Percentiles rank a stretch among this genome's conserved stretches.
Evolutionary conservation across 2,888 invertebrate species (phyloP).

Genomic region (Hemithea aestivaria): DNA sequence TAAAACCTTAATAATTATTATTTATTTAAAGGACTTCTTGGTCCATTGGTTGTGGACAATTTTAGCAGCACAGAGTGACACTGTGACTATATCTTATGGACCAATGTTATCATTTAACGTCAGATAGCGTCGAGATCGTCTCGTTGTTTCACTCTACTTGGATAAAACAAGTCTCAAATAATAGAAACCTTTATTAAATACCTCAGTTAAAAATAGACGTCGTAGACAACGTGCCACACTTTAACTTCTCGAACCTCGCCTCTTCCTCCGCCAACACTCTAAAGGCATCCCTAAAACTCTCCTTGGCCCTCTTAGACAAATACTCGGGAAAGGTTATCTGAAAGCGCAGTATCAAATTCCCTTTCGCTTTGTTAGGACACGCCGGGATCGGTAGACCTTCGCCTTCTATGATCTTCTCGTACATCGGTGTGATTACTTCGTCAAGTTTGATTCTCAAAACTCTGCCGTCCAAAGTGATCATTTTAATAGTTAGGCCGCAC

Average conservation of each 20-base stretch:
- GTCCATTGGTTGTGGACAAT: too few species aligned
- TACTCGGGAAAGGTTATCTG: conserved; percentile 64
- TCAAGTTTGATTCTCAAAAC: conserved; percentile 83
- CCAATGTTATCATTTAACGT: too few species aligned
- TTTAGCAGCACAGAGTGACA: too few species aligned
- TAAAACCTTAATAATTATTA: too few species aligned
- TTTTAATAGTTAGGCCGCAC: conserved; percentile 82
- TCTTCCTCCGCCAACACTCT: conserved; percentile 54
- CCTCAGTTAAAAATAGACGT: conserved; percentile 30
- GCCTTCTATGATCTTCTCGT: conserved; percentile 82
- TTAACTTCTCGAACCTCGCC: conserved; percentile 51
- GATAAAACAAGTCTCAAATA: too few species aligned
- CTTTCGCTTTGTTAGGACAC: conserved; percentile 79
- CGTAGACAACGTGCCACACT: conserved; percentile 55
- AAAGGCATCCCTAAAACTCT: conserved; percentile 64
- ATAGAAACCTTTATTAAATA: too few species aligned
- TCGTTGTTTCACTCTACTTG: too few species aligned
- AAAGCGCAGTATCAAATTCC: conserved; percentile 85
- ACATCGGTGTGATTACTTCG: conserved; percentile 84
- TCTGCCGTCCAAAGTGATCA: conserved; percentile 85
- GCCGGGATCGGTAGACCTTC: conserved; percentile 87
- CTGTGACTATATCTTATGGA: too few species aligned
- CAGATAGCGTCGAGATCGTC: too few species aligned
- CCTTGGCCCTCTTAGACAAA: conserved; percentile 64
- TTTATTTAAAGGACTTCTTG: too few species aligned